Conservation (phyloP, 2,888 invertebrate genomes). For the Chalcosyrphus nemorum region DNA sequence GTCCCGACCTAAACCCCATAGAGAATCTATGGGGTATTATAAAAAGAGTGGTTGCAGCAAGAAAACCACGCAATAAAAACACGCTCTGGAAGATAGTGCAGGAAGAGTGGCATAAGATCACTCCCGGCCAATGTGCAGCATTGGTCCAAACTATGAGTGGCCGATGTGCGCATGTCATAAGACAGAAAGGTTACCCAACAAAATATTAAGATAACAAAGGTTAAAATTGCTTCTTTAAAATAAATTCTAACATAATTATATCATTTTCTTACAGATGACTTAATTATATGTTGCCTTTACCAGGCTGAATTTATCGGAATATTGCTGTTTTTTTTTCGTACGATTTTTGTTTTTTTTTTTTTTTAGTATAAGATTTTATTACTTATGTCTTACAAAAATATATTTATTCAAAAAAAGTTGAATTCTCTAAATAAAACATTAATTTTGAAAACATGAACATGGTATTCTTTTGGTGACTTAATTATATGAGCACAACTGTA, state of each 20-base stretch:
- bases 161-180: no score
- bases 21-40: no score
- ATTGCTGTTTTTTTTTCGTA: neutral
- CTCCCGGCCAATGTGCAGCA: neutral
- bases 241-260: no score
- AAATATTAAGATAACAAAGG: neutral
- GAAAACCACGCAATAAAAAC: neutral
- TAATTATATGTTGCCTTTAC: neutral
- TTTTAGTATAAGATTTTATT: neutral
- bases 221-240: neutral
- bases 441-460: neutral
- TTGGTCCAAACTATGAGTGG: neutral
- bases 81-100: neutral
- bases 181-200: neutral
- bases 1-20: neutral
- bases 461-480: neutral
- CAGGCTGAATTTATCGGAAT: neutral
- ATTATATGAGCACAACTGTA: no score
- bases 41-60: neutral
- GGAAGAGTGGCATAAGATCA: slow-evolving; percentile 1
- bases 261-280: neutral
- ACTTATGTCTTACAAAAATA: neutral
- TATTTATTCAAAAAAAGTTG: neutral
- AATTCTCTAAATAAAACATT: neutral
- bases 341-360: no score